A percentile compares a stretch with the other conserved stretches of the same genome.
phyloP scores from a whole-genome alignment of 2,113 vertebrate genomes.

The Xiphophorus couchianus region DNA sequence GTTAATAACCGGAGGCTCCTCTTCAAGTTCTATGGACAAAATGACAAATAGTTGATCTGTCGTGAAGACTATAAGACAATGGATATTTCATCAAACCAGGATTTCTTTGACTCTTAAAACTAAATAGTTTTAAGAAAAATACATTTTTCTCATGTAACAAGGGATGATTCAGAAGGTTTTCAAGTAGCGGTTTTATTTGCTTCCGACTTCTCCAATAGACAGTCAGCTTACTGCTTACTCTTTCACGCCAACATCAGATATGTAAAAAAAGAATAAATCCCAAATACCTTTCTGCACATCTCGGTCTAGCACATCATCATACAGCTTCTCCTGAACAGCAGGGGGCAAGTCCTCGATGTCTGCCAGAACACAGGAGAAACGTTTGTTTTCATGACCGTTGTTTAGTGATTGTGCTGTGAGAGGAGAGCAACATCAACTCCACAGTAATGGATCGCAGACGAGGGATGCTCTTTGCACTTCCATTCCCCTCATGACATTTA shows the following conservation, averaged over 20 bases:
- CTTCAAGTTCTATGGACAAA: constrained; percentile 86
- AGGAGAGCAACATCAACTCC: constrained; percentile 10
- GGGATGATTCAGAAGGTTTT: constrained; percentile 6
- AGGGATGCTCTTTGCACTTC: constrained; percentile 34
- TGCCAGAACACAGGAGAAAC: constrained; percentile 64
- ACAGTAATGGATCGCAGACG: constrained; percentile 45
- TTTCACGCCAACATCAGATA: neutral
- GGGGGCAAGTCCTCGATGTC: constrained; percentile 97
- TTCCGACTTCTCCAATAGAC: neutral
- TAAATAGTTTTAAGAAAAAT: neutral
- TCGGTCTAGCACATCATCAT: constrained; percentile 96
- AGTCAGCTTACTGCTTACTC: neutral
- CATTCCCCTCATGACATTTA: constrained; percentile 57
- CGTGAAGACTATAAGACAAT: neutral
- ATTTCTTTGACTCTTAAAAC: neutral
- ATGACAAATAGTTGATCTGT: neutral
- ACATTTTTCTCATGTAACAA: neutral
- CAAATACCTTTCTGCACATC: constrained; percentile 96
- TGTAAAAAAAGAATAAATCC: neutral
- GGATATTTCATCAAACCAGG: neutral
- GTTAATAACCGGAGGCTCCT: constrained; percentile 97
- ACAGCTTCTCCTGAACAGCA: constrained; percentile 96
- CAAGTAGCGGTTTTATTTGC: neutral
- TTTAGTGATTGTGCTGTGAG: neutral
- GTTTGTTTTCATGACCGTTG: constrained; percentile 15